A percentile compares a stretch with the other conserved stretches of the same genome.
Conservation (phyloP, 1,140 invertebrate genomes). For the Atopsyche davidsoni region DNA sequence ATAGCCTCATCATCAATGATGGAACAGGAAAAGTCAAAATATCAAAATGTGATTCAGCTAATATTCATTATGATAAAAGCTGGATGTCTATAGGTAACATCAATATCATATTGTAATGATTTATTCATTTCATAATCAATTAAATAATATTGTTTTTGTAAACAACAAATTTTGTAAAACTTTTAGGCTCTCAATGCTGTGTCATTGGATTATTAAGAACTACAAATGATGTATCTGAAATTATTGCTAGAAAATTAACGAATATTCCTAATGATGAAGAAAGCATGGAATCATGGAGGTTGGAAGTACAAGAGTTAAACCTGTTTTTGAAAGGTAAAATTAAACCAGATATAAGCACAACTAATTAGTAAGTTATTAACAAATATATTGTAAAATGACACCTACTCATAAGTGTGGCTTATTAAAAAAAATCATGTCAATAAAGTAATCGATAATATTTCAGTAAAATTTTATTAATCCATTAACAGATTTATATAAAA, state of each 20-base stretch:
- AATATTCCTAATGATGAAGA: slow-evolving; percentile 12
- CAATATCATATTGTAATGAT: slow-evolving; percentile 1
- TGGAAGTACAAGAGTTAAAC: slow-evolving; percentile 20
- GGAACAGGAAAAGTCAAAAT: slow-evolving; percentile 20
- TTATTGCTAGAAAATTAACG: slow-evolving; percentile 14
- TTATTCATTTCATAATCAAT: not conserved
- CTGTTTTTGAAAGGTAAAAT: slow-evolving; percentile 19
- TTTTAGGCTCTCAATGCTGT: slow-evolving; percentile 15
- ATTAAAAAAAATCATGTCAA: too few species aligned
- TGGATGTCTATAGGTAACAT: slow-evolving; percentile 25
- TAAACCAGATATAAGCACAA: slow-evolving; percentile 11
- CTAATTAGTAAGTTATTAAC: too few species aligned
- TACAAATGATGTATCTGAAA: slow-evolving; percentile 20
- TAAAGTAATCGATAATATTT: too few species aligned
- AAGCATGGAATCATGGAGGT: slow-evolving; percentile 6
- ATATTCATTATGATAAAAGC: slow-evolving; percentile 8
- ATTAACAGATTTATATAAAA: too few species aligned
- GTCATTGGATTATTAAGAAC: slow-evolving; percentile 21
- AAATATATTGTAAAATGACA: too few species aligned
- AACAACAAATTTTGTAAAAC: slow-evolving; percentile 2
- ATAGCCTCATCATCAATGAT: slow-evolving; percentile 23
- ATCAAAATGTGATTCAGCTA: slow-evolving; percentile 17
- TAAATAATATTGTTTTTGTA: not conserved
- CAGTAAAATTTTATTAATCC: too few species aligned
- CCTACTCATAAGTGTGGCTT: too few species aligned